Conservation (phyloP, 2,797 vertebrate genomes). For the Chanos chanos region DNA sequence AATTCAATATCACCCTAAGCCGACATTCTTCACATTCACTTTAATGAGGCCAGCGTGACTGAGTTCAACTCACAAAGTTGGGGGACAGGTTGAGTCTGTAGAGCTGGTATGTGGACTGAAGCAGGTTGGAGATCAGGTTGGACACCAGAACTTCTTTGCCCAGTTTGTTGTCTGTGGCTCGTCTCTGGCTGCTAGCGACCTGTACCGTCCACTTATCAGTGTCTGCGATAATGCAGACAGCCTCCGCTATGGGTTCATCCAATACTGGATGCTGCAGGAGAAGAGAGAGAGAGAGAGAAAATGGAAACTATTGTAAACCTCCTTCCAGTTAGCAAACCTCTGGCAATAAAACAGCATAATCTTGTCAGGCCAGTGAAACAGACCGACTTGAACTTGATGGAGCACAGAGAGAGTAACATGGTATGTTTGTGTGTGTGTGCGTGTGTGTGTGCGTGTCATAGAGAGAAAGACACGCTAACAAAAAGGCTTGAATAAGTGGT, state of each 20-base stretch:
- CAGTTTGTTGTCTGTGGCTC: constrained; percentile 86
- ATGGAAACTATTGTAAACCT: too few species aligned
- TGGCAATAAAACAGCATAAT: too few species aligned
- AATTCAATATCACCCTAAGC: too few species aligned
- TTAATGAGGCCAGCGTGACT: not conserved
- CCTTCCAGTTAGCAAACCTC: too few species aligned
- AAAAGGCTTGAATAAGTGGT: too few species aligned
- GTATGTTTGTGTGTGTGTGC: too few species aligned
- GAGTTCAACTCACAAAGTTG: constrained; percentile 85
- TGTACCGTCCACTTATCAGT: constrained; percentile 96
- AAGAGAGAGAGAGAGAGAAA: not conserved
- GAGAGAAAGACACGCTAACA: too few species aligned
- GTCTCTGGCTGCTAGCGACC: constrained; percentile 94
- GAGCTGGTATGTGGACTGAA: constrained; percentile 96
- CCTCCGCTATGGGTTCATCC: constrained; percentile 97
- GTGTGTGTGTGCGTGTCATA: too few species aligned
- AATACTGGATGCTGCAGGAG: constrained; percentile 87
- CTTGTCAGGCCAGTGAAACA: too few species aligned
- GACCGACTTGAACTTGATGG: too few species aligned
- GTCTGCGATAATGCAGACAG: constrained; percentile 97
- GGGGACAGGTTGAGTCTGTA: constrained; percentile 96
- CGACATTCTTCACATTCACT: not conserved
- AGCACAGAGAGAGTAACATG: too few species aligned
- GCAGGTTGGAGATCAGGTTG: constrained; percentile 87
- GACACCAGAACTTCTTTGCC: constrained; percentile 97